These are phyloP conservation scores for Drosophila triauraria DNA, from an alignment of 1,140 invertebrate genomes.

Conservation along the genomic window DNA sequence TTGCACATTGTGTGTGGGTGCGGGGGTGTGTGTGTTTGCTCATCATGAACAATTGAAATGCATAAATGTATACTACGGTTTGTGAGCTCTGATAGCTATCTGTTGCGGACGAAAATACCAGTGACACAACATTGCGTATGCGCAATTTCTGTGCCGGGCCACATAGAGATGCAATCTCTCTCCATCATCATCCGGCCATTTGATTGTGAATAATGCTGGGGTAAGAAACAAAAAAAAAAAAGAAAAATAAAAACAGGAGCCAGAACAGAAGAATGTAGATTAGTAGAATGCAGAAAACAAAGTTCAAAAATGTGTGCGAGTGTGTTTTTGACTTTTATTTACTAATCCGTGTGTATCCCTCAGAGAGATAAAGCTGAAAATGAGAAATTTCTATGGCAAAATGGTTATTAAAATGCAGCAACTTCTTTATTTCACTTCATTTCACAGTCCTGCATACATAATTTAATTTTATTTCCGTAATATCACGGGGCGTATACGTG, in stretches of 20 bases:
- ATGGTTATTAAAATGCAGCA: background rate
- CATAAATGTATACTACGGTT: slow-evolving; percentile 33
- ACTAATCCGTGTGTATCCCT: slow-evolving; percentile 11
- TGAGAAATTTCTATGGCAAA: slow-evolving; percentile 7
- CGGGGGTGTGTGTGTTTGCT: slow-evolving; percentile 10
- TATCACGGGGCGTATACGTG: background rate
- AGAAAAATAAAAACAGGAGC: background rate
- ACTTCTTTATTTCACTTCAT: background rate
- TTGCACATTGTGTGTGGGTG: background rate
- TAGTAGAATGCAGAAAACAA: slow-evolving; percentile 4
- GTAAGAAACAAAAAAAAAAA: slow-evolving; percentile 11
- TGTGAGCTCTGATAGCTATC: slow-evolving; percentile 25
- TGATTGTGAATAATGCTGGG: slow-evolving; percentile 26
- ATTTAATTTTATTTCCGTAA: background rate
- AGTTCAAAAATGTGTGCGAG: slow-evolving; percentile 18
- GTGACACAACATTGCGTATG: slow-evolving; percentile 43
- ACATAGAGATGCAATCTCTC: slow-evolving; percentile 31
- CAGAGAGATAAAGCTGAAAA: background rate
- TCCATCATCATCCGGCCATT: slow-evolving; percentile 19
- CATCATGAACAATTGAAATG: slow-evolving; percentile 46
- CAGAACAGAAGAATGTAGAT: background rate
- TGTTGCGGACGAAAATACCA: slow-evolving; percentile 11
- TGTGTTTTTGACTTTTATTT: slow-evolving; percentile 38
- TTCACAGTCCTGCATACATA: background rate
- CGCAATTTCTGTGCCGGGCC: slow-evolving; percentile 34